Evolutionary conservation across 2,888 invertebrate species (phyloP), one percentile per base, ranked within the genome.

Genomic region (Anthrax anthrax): DNA sequence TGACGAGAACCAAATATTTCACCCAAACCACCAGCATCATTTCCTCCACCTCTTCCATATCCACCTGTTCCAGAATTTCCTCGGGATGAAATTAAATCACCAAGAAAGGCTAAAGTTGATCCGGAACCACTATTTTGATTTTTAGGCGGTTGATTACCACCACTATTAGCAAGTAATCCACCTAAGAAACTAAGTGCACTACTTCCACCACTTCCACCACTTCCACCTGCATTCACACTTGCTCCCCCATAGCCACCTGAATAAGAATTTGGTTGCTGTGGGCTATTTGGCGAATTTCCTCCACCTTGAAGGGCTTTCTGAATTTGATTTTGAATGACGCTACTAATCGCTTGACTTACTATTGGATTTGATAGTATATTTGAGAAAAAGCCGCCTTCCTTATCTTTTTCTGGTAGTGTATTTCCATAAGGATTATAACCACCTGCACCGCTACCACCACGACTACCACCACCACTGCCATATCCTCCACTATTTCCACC

Each of bases 291-390:
- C 4, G 27, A 29, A 32, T 39, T 18, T 14, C 54, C 54, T 9
- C 67, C 64, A 2, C 66, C 65, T 42, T 64, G 60, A 18, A 67
- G 53, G 32, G 60, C 55, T 49, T 66, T 66, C 37, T 63, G 57
- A 41, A 66, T 61, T 57, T 66, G 66, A 39, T 64, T 65, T 41
- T 67, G 63, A 57, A 66, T 62, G 42, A 67, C 58, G 48, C 67
- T 67, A 48, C 60, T 59, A 34, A 66, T 62, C 19, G 66, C 67
- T 53, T 65, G 62, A 58, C 59, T 60, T 42, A 67, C 64, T 47
- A 60, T 58, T 49, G 67, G 67, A 53, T 61, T 65, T 18, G 62
- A 62, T 40, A 67, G 58, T 54, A 67, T 64, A 43, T 57, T 63
- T 23, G 65, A 64, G 53, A 65, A 62, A 55, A 66, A 63, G 43